A percentile compares a stretch with the other conserved stretches of the same genome.
These are phyloP conservation scores for Lepus americanus DNA, from an alignment of 2,113 vertebrate species.

Conservation along the genomic window DNA sequence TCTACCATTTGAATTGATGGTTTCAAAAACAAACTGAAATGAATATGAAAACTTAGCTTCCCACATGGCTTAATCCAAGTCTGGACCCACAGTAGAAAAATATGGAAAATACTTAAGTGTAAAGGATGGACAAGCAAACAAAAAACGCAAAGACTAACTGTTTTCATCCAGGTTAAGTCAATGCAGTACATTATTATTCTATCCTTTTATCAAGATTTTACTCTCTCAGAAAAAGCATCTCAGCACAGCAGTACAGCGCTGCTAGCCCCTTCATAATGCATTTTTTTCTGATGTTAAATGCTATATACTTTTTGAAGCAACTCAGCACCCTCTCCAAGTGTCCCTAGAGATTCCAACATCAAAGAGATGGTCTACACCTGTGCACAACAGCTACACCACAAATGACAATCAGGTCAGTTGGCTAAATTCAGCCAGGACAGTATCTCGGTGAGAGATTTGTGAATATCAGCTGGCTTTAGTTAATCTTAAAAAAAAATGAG, in stretches of 20 bases:
- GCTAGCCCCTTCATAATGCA: constrained; percentile 74
- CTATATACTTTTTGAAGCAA: constrained; percentile 70
- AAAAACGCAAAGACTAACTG: constrained; percentile 40
- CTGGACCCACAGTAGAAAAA: constrained; percentile 50
- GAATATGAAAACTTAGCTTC: constrained; percentile 60
- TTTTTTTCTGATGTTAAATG: constrained; percentile 75
- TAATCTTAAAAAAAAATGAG: neutral
- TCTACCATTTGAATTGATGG: constrained; percentile 60
- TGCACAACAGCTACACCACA: constrained; percentile 66
- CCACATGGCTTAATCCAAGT: constrained; percentile 50
- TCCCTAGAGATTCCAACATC: constrained; percentile 78
- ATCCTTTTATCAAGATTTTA: constrained; percentile 79
- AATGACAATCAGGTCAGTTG: constrained; percentile 61
- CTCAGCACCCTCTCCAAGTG: constrained; percentile 81
- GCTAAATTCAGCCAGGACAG: constrained; percentile 62
- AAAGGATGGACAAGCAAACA: neutral
- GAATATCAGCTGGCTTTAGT: constrained; percentile 56
- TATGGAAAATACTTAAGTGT: neutral
- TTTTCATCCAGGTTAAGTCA: constrained; percentile 74
- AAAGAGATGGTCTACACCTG: constrained; percentile 80
- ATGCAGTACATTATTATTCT: constrained; percentile 81
- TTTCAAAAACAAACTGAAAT: constrained; percentile 74
- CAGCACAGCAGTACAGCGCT: constrained; percentile 73
- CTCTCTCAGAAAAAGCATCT: constrained; percentile 73
- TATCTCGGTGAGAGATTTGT: constrained; percentile 63